A percentile compares a stretch with the other conserved stretches of the same genome.
Evolutionary conservation across 2,888 invertebrate genomes (phyloP).

Genomic region (Drosophila macrospina): DNA sequence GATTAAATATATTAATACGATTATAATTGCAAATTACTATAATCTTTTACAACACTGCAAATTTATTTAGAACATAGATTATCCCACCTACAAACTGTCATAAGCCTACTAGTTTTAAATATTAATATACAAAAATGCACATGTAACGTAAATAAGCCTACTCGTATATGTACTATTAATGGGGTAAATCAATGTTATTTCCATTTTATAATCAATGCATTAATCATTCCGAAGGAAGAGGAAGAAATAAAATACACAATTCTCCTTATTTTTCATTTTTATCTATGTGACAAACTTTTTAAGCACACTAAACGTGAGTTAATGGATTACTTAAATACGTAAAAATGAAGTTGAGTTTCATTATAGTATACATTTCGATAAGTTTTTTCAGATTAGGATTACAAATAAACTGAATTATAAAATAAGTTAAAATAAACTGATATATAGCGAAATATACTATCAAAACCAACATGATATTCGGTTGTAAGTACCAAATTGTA

Average conservation of each 20-base stretch:
- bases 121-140: conserved; percentile 4
- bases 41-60: background rate
- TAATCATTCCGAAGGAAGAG: conserved; percentile 9
- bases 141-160: conserved; percentile 1
- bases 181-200: conserved; percentile 8
- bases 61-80: background rate
- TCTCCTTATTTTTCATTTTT: background rate
- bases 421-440: background rate
- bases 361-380: background rate
- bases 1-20: background rate
- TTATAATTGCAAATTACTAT: background rate
- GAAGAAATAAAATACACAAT: conserved; percentile 2
- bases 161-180: background rate
- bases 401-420: background rate
- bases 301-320: background rate
- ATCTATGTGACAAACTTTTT: background rate
- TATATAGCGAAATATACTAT: background rate
- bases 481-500: background rate
- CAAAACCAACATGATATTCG: background rate
- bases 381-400: background rate
- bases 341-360: background rate
- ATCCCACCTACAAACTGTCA: conserved; percentile 4
- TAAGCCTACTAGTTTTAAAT: background rate
- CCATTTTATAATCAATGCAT: conserved; percentile 3
- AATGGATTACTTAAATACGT: background rate